phyloP scores from a whole-genome alignment of 2,888 invertebrate species.

The Incurvaria masculella region DNA sequence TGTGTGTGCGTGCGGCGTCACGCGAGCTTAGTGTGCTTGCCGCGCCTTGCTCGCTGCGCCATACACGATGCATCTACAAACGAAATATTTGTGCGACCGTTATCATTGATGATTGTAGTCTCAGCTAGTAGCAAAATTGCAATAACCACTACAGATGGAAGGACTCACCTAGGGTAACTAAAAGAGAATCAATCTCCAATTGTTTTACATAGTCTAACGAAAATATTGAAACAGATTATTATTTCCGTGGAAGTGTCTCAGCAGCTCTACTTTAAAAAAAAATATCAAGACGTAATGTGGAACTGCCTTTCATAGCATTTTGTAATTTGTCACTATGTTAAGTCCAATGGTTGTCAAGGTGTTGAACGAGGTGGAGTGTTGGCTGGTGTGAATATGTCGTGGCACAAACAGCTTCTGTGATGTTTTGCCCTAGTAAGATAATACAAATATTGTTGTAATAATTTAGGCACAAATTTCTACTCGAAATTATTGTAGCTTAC shows the following conservation, averaged over 20 bases:
- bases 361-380: not conserved
- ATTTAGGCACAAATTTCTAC: constrained; percentile 20
- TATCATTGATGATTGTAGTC: too few species aligned
- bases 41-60: constrained; percentile 1
- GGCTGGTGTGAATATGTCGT: not conserved
- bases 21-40: constrained; percentile 2
- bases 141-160: too few species aligned
- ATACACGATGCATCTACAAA: constrained; percentile 6
- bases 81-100: too few species aligned
- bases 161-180: too few species aligned
- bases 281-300: constrained; percentile 29
- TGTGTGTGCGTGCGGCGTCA: constrained; percentile 1
- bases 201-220: too few species aligned
- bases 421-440: constrained; percentile 40
- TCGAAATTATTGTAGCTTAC: not conserved
- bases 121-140: too few species aligned
- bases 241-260: constrained; percentile 45
- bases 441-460: constrained; percentile 19
- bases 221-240: constrained; percentile 18
- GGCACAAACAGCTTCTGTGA: constrained; percentile 47
- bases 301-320: constrained; percentile 48
- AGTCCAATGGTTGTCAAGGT: constrained; percentile 25
- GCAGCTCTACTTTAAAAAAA: constrained; percentile 12
- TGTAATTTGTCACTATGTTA: constrained; percentile 49
- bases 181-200: too few species aligned